Percentiles rank a stretch among this genome's conserved stretches.
phyloP scores from a whole-genome alignment of 2,113 vertebrate species.

The Brachyhypopomus gauderio region DNA sequence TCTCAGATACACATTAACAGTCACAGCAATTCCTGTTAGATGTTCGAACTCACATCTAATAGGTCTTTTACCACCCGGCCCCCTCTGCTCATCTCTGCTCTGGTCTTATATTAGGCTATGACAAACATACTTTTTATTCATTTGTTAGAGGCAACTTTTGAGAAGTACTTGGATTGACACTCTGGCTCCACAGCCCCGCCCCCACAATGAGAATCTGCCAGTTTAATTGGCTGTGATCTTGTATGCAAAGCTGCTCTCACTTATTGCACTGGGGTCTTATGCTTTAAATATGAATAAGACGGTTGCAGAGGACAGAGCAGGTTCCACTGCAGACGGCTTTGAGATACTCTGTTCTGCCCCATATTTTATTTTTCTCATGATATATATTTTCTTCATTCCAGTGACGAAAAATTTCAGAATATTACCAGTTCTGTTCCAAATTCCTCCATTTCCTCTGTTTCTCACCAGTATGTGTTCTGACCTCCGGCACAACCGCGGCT shows the following conservation, averaged over 20 bases:
- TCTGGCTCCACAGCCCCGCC: no score
- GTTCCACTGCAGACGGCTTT: constrained; percentile 46
- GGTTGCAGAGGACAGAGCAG: constrained; percentile 24
- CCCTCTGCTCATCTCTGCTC: not conserved
- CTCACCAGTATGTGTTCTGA: not conserved
- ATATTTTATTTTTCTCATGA: constrained; percentile 36
- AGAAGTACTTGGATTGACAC: constrained; percentile 42
- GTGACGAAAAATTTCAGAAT: constrained; percentile 49
- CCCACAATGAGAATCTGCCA: constrained; percentile 50
- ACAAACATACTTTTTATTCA: constrained; percentile 25
- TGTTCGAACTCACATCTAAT: not conserved
- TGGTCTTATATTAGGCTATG: constrained; percentile 31
- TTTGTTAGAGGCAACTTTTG: constrained; percentile 47
- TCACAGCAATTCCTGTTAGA: constrained; percentile 17
- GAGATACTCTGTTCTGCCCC: constrained; percentile 51
- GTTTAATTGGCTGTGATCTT: constrained; percentile 64
- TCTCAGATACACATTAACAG: constrained; percentile 20
- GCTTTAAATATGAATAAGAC: constrained; percentile 62
- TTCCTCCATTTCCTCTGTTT: not conserved
- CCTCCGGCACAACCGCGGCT: constrained; percentile 29
- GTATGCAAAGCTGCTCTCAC: constrained; percentile 62
- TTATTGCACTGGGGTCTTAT: constrained; percentile 56
- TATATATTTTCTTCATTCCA: constrained; percentile 39
- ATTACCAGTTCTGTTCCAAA: constrained; percentile 51
- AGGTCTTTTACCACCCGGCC: not conserved